These are phyloP conservation scores for Pilophorus perplexus DNA, from an alignment of 2,888 invertebrate species.

Conservation along the genomic window DNA sequence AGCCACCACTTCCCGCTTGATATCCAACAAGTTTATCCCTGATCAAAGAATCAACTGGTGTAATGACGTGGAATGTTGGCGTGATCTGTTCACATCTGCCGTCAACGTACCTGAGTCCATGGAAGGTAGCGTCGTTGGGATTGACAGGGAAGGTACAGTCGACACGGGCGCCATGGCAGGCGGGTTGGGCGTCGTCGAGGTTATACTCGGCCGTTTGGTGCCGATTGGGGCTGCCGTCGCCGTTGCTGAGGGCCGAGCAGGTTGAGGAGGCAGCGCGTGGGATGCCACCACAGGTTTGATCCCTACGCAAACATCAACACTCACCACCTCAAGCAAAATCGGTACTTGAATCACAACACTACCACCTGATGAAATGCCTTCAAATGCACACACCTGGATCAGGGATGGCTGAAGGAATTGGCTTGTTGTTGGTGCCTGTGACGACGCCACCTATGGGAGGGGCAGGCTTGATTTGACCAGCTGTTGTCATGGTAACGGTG, in stretches of 20 bases:
- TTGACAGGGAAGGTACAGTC: constrained; percentile 28
- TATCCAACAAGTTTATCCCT: constrained; percentile 29
- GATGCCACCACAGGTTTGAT: constrained; percentile 50
- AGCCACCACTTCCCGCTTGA: constrained; percentile 39
- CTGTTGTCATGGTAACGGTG: constrained; percentile 48
- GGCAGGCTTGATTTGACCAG: constrained; percentile 36
- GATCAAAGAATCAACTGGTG: constrained; percentile 8
- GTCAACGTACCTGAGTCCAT: constrained; percentile 42
- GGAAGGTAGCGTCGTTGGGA: constrained; percentile 35
- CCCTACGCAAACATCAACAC: constrained; percentile 23
- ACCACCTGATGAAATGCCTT: no score
- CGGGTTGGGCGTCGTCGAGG: constrained; percentile 33
- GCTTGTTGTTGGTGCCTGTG: constrained; percentile 26
- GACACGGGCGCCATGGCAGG: constrained; percentile 35
- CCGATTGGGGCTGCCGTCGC: constrained; percentile 54
- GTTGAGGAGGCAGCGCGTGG: constrained; percentile 51
- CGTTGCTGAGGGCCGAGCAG: constrained; percentile 50
- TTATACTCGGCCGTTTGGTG: constrained; percentile 45
- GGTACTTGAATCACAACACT: not conserved
- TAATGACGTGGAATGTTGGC: not conserved
- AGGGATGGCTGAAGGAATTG: constrained; percentile 17
- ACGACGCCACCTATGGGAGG: constrained; percentile 22
- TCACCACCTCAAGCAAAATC: not conserved
- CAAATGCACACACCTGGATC: constrained; percentile 14
- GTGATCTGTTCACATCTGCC: not conserved